A percentile compares a stretch with the other conserved stretches of the same genome.
Evolutionary conservation across 2,888 invertebrate species (phyloP).

Genomic region (Mythimna albipuncta): DNA sequence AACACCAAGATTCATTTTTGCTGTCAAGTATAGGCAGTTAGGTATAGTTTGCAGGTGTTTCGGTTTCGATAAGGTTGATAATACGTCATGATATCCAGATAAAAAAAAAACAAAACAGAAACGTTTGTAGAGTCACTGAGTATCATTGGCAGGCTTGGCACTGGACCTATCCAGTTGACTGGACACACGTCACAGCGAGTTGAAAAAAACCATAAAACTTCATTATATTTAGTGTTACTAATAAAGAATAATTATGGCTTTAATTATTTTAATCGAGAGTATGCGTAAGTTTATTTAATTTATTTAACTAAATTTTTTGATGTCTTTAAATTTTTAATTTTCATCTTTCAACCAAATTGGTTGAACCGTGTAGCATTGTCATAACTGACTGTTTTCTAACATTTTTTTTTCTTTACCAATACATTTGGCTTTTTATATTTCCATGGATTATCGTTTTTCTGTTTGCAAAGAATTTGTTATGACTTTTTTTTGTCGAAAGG

Average conservation of each 20-base stretch:
- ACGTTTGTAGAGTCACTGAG: not conserved
- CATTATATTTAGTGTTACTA: not conserved
- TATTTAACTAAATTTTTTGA: too few relatives aligned
- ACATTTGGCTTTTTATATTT: too few relatives aligned
- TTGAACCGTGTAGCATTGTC: too few relatives aligned
- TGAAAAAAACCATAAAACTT: not conserved
- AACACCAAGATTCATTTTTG: not conserved
- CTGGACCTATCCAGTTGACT: not conserved
- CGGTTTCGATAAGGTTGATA: conserved; percentile 25
- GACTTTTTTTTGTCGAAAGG: too few relatives aligned
- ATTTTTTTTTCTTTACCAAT: too few relatives aligned
- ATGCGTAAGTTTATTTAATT: not conserved
- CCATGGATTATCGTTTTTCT: not conserved
- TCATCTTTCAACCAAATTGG: too few relatives aligned
- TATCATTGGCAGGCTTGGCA: not conserved
- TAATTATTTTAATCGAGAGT: not conserved
- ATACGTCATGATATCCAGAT: conserved; percentile 23
- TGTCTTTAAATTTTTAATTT: too few relatives aligned
- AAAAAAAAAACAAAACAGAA: conserved; percentile 1
- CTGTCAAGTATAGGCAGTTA: not conserved
- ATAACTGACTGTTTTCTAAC: too few relatives aligned
- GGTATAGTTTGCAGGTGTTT: conserved; percentile 27
- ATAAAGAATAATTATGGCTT: not conserved
- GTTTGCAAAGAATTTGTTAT: not conserved
- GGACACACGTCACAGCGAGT: not conserved